Base-by-base conservation (phyloP, 1,140 invertebrate genomes). In the Laupala kohalensis region DNA sequence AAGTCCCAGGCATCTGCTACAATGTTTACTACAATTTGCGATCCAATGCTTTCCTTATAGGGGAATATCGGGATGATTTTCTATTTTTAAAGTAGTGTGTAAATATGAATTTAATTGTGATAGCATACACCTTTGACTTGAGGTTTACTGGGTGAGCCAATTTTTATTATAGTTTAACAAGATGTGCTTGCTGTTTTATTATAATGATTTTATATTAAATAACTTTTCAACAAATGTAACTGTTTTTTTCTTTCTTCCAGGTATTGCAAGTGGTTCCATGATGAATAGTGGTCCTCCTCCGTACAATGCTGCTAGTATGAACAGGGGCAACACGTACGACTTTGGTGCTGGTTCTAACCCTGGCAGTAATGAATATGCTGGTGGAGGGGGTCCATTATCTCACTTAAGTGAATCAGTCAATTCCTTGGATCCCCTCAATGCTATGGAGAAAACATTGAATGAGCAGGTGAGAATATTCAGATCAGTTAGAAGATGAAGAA, bases 401-500 rank as follows among this genome's bases (percentile, higher is more conserved):
- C 90, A 93, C 78, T 80, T 93, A n/a, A 90, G 87, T 76, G 92
- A 93, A 73, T 90, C 90, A 67, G 90, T 92, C 67, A 93, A 92
- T 78, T 91, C 91, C 5, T 83, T 95, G 64, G 93, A 95, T 82
- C 91, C 93, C 27, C 83, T 95, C 0, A 94, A 93, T 80, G 92
- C 93, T 29, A 95, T 95, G 90, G 93, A 95, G 78, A 95, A 95
- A 79, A 90, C 90, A 74, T 82, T 96, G 4, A 94, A 91, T 80
- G 93, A 95, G 81, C 92, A 94, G 87, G 91, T 94, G 84, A 77
- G 77, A 27, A 62, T 25, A 26, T 73, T 0, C 27, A 67, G 5
- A 24, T 24, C 24, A 9, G 9, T 62, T 19, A 12, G 37, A 12
- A 12, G n/a, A 1, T 65, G 23, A 2, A 65, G 23, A 65, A 65